phyloP scores from a whole-genome alignment of 2,797 vertebrate species.

The Sciurus vulgaris region DNA sequence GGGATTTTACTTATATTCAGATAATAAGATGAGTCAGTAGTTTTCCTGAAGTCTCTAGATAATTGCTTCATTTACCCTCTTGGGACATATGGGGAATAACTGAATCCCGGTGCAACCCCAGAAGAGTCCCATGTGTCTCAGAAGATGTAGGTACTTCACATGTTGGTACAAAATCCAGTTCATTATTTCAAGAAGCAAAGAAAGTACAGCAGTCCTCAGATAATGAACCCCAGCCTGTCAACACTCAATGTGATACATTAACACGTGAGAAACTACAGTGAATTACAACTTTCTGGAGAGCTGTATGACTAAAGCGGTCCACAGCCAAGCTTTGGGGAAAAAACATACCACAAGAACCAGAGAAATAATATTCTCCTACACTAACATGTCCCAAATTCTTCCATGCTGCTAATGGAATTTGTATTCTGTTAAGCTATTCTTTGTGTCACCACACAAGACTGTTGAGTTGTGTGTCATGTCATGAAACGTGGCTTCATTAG shows the following conservation, averaged over 20 bases:
- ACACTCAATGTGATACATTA: conserved; percentile 60
- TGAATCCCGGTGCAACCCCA: not conserved
- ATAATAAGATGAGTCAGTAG: conserved; percentile 77
- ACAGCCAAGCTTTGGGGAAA: not conserved
- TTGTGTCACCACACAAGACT: not conserved
- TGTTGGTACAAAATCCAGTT: conserved; percentile 44
- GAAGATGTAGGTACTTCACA: conserved; percentile 24
- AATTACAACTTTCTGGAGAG: conserved; percentile 53
- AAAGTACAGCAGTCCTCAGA: conserved; percentile 56
- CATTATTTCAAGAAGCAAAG: conserved; percentile 64
- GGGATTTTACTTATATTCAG: conserved; percentile 62
- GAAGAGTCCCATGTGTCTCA: conserved; percentile 33
- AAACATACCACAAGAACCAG: not conserved
- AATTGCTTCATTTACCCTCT: conserved; percentile 58
- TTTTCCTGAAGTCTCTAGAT: conserved; percentile 68
- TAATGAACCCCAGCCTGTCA: conserved; percentile 72
- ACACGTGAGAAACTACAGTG: conserved; percentile 55
- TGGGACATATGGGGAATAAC: not conserved
- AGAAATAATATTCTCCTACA: not conserved
- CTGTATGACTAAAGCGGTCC: not conserved
- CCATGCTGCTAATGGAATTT: conserved; percentile 14
- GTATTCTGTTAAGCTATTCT: not conserved
- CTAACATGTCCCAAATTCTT: not conserved
- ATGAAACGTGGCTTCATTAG: fast-evolving
- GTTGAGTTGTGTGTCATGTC: not conserved